Evolutionary conservation across 2,113 vertebrate genomes (phyloP).

Genomic region (Cavia porcellus): DNA sequence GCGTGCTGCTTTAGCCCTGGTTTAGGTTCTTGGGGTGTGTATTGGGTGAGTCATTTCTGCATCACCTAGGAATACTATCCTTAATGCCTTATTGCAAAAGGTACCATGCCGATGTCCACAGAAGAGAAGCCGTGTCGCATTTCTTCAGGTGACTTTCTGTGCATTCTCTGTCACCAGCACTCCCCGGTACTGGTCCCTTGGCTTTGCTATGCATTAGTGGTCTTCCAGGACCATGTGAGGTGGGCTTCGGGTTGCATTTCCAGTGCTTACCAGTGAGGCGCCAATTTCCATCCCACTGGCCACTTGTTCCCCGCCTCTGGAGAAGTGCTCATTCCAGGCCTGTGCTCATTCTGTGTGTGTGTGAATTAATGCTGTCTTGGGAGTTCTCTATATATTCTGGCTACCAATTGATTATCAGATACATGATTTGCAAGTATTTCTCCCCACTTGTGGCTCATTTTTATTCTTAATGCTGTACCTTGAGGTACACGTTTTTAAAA

Average conservation of each 20-base stretch:
- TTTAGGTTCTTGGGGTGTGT: background rate
- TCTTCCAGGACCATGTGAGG: background rate
- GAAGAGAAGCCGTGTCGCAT: accelerated
- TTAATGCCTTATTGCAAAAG: background rate
- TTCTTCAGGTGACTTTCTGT: accelerated
- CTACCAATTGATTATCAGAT: background rate
- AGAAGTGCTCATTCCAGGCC: background rate
- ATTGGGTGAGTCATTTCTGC: background rate
- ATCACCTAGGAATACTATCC: background rate
- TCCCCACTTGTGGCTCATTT: background rate
- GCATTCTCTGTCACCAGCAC: accelerated
- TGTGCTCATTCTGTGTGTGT: too few relatives aligned
- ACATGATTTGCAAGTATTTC: background rate
- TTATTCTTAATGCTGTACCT: background rate
- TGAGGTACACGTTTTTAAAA: background rate
- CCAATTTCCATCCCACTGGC: too few relatives aligned
- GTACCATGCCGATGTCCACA: accelerated
- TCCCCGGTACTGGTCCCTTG: background rate
- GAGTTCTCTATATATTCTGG: background rate
- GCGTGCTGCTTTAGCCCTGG: accelerated
- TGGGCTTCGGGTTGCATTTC: background rate
- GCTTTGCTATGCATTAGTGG: background rate
- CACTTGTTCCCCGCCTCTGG: background rate
- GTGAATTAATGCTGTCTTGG: background rate
- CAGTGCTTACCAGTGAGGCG: background rate